Base-by-base conservation (phyloP, 2,797 vertebrate genomes). In the Vultur gryphus region DNA sequence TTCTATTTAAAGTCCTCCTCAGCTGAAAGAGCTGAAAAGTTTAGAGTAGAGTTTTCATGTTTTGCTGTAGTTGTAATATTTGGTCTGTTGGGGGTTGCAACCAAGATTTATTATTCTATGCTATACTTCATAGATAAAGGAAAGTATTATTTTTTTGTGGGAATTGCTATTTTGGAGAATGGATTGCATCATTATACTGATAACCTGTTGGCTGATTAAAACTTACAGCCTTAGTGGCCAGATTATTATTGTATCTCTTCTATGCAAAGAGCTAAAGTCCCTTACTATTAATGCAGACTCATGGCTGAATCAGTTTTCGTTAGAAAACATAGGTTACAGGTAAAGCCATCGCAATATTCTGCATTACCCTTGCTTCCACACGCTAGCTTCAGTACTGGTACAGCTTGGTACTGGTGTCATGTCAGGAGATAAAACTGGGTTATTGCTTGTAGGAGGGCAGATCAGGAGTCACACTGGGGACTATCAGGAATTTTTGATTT, bases 311-410 rank as follows among this genome's bases (percentile, higher is more conserved):
- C 59, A 5, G 2, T 59, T 65, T 55, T 35, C 12, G 0, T 10
- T 13, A 16, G 55, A 2, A 65, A 67, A 4, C 29, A 7, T 3
- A 33, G 37, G 12, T 76, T 67, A 2, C 29, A 21, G 41, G 23
- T 29, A 3, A 29, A 73, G 59, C 49, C 26, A 3, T 4, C 26
- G 35, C n/a, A 28, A 2, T 7, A 0, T 7, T 18, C n/a, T 59
- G 35, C 31, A 23, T 46, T 9, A 5, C 7, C 33, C 23, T 12
- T 9, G 54, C 15, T 37, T 54, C 26, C 23, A 6, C 29, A 8
- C 0, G 0, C 43, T 31, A 15, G 16, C 67, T 26, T 11, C 41
- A 5, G 35, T 19, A 6, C 66, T 80, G 61, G 51, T 25, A 5
- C 49, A 18, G 52, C 57, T 64, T 3, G 1, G 13, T 7, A 4